phyloP scores from a whole-genome alignment of 2,797 vertebrate genomes.

The Parambassis ranga region DNA sequence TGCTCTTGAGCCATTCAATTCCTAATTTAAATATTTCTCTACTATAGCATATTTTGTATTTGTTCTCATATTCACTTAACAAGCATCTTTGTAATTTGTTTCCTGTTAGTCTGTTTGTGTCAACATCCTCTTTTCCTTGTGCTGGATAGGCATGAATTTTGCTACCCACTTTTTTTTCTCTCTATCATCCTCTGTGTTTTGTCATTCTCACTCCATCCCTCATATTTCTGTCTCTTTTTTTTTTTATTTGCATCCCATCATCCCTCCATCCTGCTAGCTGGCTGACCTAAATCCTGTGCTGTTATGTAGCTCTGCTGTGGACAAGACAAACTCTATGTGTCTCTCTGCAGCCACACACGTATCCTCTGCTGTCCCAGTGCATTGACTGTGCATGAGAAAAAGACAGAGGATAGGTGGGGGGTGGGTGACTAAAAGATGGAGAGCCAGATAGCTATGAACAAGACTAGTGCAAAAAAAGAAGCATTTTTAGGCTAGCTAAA shows the following conservation, averaged over 20 bases:
- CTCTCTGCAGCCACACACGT: slow-evolving; percentile 59
- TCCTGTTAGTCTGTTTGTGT: slow-evolving; percentile 9
- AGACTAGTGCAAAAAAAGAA: not conserved
- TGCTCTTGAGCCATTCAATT: not conserved
- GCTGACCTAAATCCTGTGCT: slow-evolving; percentile 78
- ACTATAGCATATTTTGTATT: not conserved
- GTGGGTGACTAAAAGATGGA: not conserved
- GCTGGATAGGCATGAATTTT: slow-evolving; percentile 16
- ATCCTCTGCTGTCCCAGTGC: slow-evolving; percentile 65
- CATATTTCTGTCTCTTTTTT: slow-evolving; percentile 51
- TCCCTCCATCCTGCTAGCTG: slow-evolving; percentile 63
- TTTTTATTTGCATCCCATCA: slow-evolving; percentile 59
- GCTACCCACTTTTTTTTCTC: slow-evolving; percentile 5
- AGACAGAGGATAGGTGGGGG: slow-evolving; percentile 17
- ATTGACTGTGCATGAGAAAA: slow-evolving; percentile 46
- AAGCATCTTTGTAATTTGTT: slow-evolving; percentile 13
- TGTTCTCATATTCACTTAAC: not conserved
- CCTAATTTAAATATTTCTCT: not conserved
- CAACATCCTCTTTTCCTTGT: slow-evolving; percentile 10
- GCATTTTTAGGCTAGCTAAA: not conserved
- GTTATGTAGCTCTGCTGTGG: slow-evolving; percentile 71
- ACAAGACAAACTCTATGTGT: slow-evolving; percentile 66
- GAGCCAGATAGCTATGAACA: not conserved
- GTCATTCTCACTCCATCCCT: slow-evolving; percentile 27
- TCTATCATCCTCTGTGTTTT: slow-evolving; percentile 23